A percentile compares a stretch with the other conserved stretches of the same genome.
These are phyloP conservation scores for Gymnoscelis rufifasciata DNA, from an alignment of 2,888 invertebrate genomes.

Conservation along the genomic window DNA sequence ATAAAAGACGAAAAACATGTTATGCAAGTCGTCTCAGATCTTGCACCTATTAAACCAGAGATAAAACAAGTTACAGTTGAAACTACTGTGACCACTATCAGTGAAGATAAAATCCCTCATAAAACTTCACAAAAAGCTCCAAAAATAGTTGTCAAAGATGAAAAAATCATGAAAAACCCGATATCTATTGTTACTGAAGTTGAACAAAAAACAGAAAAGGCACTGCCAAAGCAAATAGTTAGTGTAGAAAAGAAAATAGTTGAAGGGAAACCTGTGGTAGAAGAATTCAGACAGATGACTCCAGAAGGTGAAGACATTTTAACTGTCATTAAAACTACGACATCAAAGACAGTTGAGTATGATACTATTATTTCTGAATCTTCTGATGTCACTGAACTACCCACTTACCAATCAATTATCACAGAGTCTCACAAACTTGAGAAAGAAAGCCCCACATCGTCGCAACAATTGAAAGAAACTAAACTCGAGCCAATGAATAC, in stretches of 20 bases:
- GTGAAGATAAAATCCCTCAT: slow-evolving; percentile 1
- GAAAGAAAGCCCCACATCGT: slow-evolving; percentile 1
- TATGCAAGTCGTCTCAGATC: slow-evolving; percentile 12
- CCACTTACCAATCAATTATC: slow-evolving; percentile 12
- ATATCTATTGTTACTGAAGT: slow-evolving; percentile 23
- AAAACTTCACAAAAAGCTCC: slow-evolving; percentile 3
- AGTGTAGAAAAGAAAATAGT: slow-evolving; percentile 33
- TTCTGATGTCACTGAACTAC: slow-evolving; percentile 14
- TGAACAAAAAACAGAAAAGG: slow-evolving; percentile 15
- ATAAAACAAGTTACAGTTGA: slow-evolving; percentile 17
- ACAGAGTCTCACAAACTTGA: neutral
- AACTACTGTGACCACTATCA: slow-evolving; percentile 9
- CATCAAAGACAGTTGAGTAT: slow-evolving; percentile 44
- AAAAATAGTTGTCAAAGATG: neutral
- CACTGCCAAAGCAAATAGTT: slow-evolving; percentile 17
- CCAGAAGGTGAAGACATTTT: slow-evolving; percentile 44
- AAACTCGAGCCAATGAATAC: neutral
- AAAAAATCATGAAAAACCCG: slow-evolving; percentile 1
- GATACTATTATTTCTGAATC: slow-evolving; percentile 29
- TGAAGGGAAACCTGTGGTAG: slow-evolving; percentile 37
- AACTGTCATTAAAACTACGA: slow-evolving; percentile 44
- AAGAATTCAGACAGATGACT: slow-evolving; percentile 40
- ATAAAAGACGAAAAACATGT: slow-evolving; percentile 9
- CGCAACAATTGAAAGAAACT: slow-evolving; percentile 3
- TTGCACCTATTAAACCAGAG: slow-evolving; percentile 10